Percentiles rank a stretch among this genome's conserved stretches.
Conservation (phyloP, 2,113 vertebrate species). For the Riparia riparia region DNA sequence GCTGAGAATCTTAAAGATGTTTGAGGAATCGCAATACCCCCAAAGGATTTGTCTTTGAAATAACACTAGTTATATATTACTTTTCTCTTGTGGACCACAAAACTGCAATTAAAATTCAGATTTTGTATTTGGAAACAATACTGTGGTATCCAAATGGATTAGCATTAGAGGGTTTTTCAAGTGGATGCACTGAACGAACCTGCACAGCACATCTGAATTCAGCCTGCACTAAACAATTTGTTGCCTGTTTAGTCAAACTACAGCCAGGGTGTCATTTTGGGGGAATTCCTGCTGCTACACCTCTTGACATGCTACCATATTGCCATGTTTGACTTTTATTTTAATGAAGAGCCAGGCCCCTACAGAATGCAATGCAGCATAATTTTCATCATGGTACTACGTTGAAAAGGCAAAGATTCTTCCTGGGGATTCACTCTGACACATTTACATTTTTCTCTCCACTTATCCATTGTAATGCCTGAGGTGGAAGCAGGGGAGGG, state of each 20-base stretch:
- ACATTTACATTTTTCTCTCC: neutral
- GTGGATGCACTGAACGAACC: neutral
- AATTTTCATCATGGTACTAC: neutral
- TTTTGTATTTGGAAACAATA: neutral
- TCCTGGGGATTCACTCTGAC: neutral
- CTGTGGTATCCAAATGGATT: neutral
- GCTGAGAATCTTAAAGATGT: conserved; percentile 22
- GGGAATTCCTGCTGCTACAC: neutral
- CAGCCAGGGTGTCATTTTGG: neutral
- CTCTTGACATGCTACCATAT: neutral
- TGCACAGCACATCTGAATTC: neutral
- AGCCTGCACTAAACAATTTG: neutral
- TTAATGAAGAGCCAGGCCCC: neutral
- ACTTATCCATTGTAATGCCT: neutral
- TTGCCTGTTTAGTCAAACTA: neutral
- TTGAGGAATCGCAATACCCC: neutral
- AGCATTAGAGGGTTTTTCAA: conserved; percentile 1
- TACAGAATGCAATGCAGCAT: neutral
- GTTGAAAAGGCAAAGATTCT: neutral
- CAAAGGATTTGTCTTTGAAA: conserved; percentile 2
- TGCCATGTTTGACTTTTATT: neutral
- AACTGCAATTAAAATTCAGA: conserved; percentile 29
- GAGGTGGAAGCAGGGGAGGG: neutral
- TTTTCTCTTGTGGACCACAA: neutral
- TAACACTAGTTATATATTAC: neutral